Conservation (phyloP, 1,140 invertebrate species). For the Zaprionus tsacasi region DNA sequence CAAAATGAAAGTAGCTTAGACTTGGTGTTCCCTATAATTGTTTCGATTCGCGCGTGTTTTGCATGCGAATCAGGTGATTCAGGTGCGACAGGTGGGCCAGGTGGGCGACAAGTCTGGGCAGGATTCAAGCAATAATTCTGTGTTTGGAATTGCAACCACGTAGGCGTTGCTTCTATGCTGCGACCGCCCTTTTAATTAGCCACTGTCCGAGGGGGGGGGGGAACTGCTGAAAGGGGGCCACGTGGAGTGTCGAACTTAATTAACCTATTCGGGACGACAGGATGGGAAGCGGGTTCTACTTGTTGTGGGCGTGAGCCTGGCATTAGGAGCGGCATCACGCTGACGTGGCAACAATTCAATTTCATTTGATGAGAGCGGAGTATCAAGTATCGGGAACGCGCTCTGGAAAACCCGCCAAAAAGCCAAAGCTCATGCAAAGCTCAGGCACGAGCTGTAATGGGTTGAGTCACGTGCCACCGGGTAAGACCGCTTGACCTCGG, state of each 20-base stretch:
- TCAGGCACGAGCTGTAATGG: constrained; percentile 29
- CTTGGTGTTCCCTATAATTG: constrained; percentile 65
- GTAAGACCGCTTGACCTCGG: not conserved
- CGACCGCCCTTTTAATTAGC: constrained; percentile 75
- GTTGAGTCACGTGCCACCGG: constrained; percentile 15
- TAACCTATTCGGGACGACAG: constrained; percentile 36
- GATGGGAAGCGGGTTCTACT: not conserved
- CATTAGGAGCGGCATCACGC: not conserved
- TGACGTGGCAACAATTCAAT: constrained; percentile 30
- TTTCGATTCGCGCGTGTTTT: constrained; percentile 72
- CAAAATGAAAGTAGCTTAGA: constrained; percentile 44
- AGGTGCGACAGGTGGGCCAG: constrained; percentile 8
- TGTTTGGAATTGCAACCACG: constrained; percentile 67
- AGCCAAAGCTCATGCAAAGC: constrained; percentile 6
- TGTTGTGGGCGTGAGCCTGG: not conserved
- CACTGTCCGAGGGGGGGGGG: not conserved
- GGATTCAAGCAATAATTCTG: constrained; percentile 48
- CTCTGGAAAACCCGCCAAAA: not conserved
- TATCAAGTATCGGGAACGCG: not conserved
- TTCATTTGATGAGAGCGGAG: constrained; percentile 14
- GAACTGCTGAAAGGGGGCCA: not conserved
- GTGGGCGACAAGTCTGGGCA: not conserved
- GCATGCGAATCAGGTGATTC: constrained; percentile 48
- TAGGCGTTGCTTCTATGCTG: constrained; percentile 31
- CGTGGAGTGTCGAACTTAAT: constrained; percentile 54